Evolutionary conservation across 2,797 vertebrate genomes (phyloP), one percentile per base, ranked within the genome.

Genomic region (Pyrocephalus nanus): DNA sequence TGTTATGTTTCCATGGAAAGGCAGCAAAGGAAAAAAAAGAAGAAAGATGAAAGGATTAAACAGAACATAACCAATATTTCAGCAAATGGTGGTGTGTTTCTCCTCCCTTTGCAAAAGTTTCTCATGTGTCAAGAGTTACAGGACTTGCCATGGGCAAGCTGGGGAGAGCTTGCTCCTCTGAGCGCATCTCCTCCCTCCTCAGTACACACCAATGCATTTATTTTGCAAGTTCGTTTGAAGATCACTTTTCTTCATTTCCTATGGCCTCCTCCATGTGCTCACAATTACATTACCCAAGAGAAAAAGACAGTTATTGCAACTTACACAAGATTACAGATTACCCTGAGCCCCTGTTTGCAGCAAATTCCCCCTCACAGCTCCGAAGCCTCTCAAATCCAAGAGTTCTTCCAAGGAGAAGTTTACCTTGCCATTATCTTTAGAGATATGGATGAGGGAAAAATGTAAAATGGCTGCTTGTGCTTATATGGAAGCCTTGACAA

Each of bases 1-100:
- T 96, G 95, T 97, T 96, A 77, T 95, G 95, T 96, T 96, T 93
- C 96, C 93, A 96, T 95, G 95, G 93, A 93, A 95, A 95, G 67
- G 36, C 77, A 92, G 93, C 65, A 86, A 85, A 96, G 51, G 40
- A 30, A 77, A 82, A 47, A 86, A 94, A 70, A 88, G 79, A 93
- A 89, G 71, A 95, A 92, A 0, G 1, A 72, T 13, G 26, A 82
- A 95, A 67, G 43, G 65, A 87, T 87, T 89, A 94, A 96, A 87
- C 67, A 91, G 60, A 85, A 54, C 53, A 84, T 30, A 43, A 67
- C 60, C 67, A 77, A 67, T 87, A 89, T 77, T 94, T 95, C 50
- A 87, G 77, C 61, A 90, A 77, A 81, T 0, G 6, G 13, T 42
- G 40, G 34, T 12, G 57, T 30, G 30, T 65, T 93, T 86, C 62